Percentiles rank a stretch among this genome's conserved stretches.
Conservation (phyloP, 2,113 vertebrate species). For the Triplophysa rosa region DNA sequence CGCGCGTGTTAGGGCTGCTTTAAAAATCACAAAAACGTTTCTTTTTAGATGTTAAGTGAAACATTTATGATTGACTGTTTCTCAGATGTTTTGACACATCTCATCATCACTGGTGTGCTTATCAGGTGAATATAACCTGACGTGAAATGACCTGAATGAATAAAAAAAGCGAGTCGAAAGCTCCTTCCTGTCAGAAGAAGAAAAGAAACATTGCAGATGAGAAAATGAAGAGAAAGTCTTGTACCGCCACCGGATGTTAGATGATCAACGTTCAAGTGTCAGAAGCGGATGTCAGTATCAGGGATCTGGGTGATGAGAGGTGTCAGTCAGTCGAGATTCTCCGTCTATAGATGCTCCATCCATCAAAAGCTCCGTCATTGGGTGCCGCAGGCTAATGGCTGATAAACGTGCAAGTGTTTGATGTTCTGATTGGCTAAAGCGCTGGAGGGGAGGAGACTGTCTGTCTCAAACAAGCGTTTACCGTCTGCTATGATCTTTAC, state of each 20-base stretch:
- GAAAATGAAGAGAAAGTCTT: not conserved
- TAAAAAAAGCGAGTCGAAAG: not conserved
- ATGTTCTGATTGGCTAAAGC: conserved; percentile 35
- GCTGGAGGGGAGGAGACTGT: not conserved
- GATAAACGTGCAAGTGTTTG: conserved; percentile 6
- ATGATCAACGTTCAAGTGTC: conserved; percentile 13
- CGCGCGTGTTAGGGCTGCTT: no score
- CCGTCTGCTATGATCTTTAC: not conserved
- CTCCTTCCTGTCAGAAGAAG: not conserved
- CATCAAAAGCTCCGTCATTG: not conserved
- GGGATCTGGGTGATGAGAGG: conserved; percentile 18
- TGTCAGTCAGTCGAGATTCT: conserved; percentile 14
- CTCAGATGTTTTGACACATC: no score
- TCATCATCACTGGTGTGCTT: no score
- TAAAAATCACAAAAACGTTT: no score
- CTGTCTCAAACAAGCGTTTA: not conserved
- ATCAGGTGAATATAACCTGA: no score
- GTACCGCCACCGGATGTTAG: not conserved
- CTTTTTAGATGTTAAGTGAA: no score
- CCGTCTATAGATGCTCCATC: not conserved
- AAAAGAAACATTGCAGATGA: not conserved
- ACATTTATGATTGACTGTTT: no score
- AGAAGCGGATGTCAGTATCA: not conserved
- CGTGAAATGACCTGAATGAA: not conserved
- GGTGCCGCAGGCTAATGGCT: conserved; percentile 4